These are phyloP conservation scores for Cybosia mesomella DNA, from an alignment of 2,888 invertebrate genomes.

Conservation along the genomic window DNA sequence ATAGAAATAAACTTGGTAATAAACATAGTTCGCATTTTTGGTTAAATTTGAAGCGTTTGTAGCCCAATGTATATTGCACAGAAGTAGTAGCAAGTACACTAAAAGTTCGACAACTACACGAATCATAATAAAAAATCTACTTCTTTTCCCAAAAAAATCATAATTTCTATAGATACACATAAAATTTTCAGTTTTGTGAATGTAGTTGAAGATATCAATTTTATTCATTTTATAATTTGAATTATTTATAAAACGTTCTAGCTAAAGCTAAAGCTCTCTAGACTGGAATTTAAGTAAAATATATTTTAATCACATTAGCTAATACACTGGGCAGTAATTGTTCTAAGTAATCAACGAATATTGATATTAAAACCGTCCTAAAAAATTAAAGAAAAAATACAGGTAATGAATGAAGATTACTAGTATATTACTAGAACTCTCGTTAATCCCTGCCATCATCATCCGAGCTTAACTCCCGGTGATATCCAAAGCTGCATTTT, in stretches of 20 bases:
- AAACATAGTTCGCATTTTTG: background rate
- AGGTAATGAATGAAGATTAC: background rate
- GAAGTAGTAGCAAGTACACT: background rate
- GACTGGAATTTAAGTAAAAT: background rate
- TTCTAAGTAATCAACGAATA: background rate
- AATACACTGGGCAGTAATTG: background rate
- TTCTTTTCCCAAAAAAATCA: background rate
- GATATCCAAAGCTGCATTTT: too few relatives aligned
- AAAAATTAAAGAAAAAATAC: background rate
- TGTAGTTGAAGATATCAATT: background rate
- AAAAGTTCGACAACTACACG: background rate
- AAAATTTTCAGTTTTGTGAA: background rate
- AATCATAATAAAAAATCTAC: background rate
- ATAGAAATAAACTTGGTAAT: background rate
- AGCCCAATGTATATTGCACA: background rate
- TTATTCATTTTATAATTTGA: background rate
- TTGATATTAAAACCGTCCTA: background rate
- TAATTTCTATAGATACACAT: conserved; percentile 12
- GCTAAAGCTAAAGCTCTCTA: too few relatives aligned
- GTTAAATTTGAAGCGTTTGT: background rate
- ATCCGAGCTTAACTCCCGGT: background rate
- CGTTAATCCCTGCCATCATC: background rate
- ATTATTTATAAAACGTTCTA: background rate
- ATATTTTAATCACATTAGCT: background rate
- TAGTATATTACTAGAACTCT: background rate